Conservation (phyloP, 2,888 invertebrate species). For the Cryptops parisi region DNA sequence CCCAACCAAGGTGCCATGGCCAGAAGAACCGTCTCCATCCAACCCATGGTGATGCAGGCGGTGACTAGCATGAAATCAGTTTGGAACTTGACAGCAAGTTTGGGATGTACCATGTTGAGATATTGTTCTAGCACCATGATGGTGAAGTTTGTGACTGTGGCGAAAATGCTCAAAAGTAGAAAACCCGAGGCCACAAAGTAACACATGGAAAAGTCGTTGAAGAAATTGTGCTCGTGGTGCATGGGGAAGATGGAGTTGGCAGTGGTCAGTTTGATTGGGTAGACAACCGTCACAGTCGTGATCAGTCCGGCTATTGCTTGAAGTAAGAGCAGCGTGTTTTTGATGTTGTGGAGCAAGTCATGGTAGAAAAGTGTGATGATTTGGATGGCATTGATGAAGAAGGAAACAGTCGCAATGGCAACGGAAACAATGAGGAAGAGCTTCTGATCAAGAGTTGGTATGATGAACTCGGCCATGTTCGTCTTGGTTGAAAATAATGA, state of each 20-base stretch:
- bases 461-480: conserved; percentile 6
- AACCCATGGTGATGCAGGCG: conserved; percentile 32
- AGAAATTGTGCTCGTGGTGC: conserved; percentile 17
- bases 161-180: conserved; percentile 17
- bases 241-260: conserved; percentile 10
- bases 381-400: conserved; percentile 21
- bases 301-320: conserved; percentile 18
- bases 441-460: conserved; percentile 21
- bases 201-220: conserved; percentile 16
- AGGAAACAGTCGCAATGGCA: conserved; percentile 22
- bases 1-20: conserved; percentile 18
- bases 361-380: conserved; percentile 16
- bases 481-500: not conserved
- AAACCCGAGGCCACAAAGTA: conserved; percentile 17
- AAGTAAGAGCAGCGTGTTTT: conserved; percentile 16
- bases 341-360: conserved; percentile 15
- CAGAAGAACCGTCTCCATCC: conserved; percentile 20
- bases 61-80: conserved; percentile 28
- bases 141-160: conserved; percentile 17
- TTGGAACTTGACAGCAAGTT: conserved; percentile 5
- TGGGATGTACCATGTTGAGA: conserved; percentile 14
- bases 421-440: conserved; percentile 22
- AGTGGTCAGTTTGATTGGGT: conserved; percentile 19
- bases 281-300: conserved; percentile 19
- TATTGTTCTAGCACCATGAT: conserved; percentile 18